Conservation (phyloP, 2,888 invertebrate species). For the Atethmia centrago region DNA sequence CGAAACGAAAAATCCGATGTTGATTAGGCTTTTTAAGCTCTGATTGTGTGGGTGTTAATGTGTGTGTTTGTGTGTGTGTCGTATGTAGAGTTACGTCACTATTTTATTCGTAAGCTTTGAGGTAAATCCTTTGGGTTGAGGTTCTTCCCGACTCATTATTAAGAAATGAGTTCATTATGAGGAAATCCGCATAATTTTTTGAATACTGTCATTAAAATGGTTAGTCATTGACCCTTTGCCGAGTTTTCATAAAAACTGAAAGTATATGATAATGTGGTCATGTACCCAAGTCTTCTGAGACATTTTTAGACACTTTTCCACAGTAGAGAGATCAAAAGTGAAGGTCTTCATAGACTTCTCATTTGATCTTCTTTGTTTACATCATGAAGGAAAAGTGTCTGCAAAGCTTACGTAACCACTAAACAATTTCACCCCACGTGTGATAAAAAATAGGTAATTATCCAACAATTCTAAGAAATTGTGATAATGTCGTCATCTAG, state of each 20-base stretch:
- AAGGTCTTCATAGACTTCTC: not conserved
- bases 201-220: not conserved
- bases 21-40: constrained; percentile 87
- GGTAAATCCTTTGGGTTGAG: constrained; percentile 27
- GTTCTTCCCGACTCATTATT: constrained; percentile 31
- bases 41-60: constrained; percentile 72
- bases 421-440: constrained; percentile 21
- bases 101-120: constrained; percentile 23
- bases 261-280: not conserved
- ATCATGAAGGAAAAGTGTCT: constrained; percentile 34
- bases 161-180: constrained; percentile 8
- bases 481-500: constrained; percentile 37
- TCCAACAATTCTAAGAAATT: constrained; percentile 48
- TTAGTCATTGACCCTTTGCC: constrained; percentile 5
- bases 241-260: not conserved
- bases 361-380: constrained; percentile 1
- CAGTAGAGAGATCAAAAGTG: not conserved
- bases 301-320: not conserved
- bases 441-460: constrained; percentile 36
- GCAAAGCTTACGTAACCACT: not conserved
- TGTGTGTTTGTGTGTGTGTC: constrained; percentile 39
- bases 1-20: constrained; percentile 84
- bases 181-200: constrained; percentile 2
- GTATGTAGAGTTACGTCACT: constrained; percentile 53
- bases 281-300: not conserved